Conservation (phyloP, 2,888 invertebrate species). For the Molorchus minor region DNA sequence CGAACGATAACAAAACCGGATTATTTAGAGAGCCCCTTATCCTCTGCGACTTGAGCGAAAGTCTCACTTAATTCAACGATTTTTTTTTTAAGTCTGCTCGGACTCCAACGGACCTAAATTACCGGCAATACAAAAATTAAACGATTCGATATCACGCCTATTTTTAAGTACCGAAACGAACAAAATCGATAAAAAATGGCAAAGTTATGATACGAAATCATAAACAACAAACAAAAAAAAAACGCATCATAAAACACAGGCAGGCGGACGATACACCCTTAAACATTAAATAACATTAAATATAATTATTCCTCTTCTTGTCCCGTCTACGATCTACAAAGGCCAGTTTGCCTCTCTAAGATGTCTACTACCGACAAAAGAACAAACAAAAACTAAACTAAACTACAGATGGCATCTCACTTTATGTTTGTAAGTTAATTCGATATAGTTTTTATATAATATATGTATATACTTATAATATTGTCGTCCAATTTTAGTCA, state of each 20-base stretch:
- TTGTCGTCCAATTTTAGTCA: constrained; percentile 40
- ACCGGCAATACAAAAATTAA: no score
- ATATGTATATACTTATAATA: constrained; percentile 25
- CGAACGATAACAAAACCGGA: constrained; percentile 10
- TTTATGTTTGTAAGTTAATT: constrained; percentile 30
- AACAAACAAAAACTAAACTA: constrained; percentile 29
- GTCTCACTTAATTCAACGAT: constrained; percentile 25
- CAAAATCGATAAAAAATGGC: no score
- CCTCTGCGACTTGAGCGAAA: constrained; percentile 34
- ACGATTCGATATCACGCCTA: no score
- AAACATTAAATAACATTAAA: constrained; percentile 55
- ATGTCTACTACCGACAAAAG: constrained; percentile 37
- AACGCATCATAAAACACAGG: constrained; percentile 25
- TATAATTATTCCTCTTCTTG: constrained; percentile 30
- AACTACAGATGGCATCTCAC: constrained; percentile 43
- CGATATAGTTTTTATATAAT: constrained; percentile 35
- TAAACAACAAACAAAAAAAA: constrained; percentile 25
- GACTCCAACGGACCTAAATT: no score
- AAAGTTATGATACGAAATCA: no score
- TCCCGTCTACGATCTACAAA: constrained; percentile 30
- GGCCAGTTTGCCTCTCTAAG: constrained; percentile 36
- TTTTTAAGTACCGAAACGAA: no score
- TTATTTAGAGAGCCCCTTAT: constrained; percentile 28
- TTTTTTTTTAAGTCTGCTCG: constrained; percentile 3
- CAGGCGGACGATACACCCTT: constrained; percentile 44